Conservation (phyloP, 1,140 invertebrate genomes). For the Leguminivora glycinivorella region DNA sequence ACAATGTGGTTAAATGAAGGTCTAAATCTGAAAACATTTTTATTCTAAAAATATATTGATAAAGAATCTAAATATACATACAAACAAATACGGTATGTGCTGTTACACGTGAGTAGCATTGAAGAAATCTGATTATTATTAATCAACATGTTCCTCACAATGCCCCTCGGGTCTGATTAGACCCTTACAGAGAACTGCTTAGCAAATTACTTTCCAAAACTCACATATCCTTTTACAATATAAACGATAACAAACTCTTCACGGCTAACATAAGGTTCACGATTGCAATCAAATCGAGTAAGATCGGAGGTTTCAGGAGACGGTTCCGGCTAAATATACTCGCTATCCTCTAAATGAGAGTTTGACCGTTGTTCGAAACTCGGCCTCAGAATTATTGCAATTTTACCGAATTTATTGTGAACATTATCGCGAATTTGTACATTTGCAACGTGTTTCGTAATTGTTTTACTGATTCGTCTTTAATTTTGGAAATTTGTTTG, state of each 20-base stretch:
- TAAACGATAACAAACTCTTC: not conserved
- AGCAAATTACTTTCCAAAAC: not conserved
- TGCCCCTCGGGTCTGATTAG: not conserved
- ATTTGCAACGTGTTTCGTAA: constrained; percentile 21
- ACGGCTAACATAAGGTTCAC: not conserved
- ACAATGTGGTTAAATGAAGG: too few species aligned
- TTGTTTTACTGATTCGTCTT: constrained; percentile 20
- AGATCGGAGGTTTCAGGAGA: not conserved
- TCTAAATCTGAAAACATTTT: too few species aligned
- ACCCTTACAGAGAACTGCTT: not conserved
- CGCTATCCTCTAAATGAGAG: constrained; percentile 1
- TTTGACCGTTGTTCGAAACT: constrained; percentile 25
- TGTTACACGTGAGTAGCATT: not conserved
- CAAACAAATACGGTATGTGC: not conserved
- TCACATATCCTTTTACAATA: not conserved
- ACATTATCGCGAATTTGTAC: constrained; percentile 17
- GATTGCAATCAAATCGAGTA: not conserved
- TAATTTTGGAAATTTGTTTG: constrained; percentile 1
- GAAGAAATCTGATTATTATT: constrained; percentile 27
- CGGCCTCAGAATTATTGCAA: constrained; percentile 5
- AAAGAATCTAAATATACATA: too few species aligned
- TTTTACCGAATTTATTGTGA: constrained; percentile 17
- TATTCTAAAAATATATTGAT: too few species aligned
- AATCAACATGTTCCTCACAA: constrained; percentile 8
- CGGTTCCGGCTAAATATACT: not conserved